phyloP scores from a whole-genome alignment of 2,113 vertebrate genomes.

The Anoplopoma fimbria region DNA sequence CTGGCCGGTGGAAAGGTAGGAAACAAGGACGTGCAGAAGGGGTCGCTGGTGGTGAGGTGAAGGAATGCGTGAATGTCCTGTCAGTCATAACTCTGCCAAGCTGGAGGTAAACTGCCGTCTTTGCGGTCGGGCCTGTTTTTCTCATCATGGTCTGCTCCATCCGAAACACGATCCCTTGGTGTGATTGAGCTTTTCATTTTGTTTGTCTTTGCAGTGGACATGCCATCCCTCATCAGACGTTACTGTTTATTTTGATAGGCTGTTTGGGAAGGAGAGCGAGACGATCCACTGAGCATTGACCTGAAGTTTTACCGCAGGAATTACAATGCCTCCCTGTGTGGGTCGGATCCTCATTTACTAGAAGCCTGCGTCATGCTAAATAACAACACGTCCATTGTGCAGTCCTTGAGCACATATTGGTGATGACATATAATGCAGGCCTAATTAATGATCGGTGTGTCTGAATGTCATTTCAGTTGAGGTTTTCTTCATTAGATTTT shows the following conservation, averaged over 20 bases:
- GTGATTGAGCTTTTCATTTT: slow-evolving; percentile 77
- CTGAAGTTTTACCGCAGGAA: slow-evolving; percentile 50
- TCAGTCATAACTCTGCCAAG: slow-evolving; percentile 73
- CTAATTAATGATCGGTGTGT: not conserved
- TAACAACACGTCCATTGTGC: not conserved
- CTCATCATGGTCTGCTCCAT: slow-evolving; percentile 68
- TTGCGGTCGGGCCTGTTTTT: slow-evolving; percentile 77
- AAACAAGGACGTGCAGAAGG: slow-evolving; percentile 2
- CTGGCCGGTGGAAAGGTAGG: not conserved
- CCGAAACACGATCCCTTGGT: slow-evolving; percentile 73
- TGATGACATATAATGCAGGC: not conserved
- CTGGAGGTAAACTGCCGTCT: slow-evolving; percentile 65
- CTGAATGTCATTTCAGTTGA: not conserved
- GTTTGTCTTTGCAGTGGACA: slow-evolving; percentile 74
- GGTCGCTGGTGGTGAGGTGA: slow-evolving; percentile 51
- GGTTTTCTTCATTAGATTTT: not conserved
- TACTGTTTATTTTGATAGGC: slow-evolving; percentile 77
- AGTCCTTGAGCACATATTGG: not conserved
- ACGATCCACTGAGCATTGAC: slow-evolving; percentile 43
- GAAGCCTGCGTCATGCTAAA: not conserved
- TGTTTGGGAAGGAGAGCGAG: slow-evolving; percentile 62
- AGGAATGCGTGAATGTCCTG: slow-evolving; percentile 74
- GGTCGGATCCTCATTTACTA: slow-evolving; percentile 17
- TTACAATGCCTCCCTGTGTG: slow-evolving; percentile 31
- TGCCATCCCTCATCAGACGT: slow-evolving; percentile 73